Conservation (phyloP, 1,140 invertebrate genomes). For the Saccostrea echinata region DNA sequence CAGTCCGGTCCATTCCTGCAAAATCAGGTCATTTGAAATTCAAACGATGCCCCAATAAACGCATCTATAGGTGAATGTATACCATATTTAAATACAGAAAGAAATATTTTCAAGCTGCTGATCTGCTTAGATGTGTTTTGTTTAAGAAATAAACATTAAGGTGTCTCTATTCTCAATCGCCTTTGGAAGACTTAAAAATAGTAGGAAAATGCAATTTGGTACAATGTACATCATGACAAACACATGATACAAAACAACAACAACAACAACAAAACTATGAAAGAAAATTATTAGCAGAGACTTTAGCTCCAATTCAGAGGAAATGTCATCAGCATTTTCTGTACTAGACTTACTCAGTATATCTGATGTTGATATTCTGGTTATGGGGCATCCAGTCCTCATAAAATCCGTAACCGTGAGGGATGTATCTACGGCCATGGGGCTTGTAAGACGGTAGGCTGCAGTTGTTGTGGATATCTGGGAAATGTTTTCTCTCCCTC, state of each 20-base stretch:
- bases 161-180: no score
- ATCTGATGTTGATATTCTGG: slow-evolving; percentile 65
- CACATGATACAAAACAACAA: no score
- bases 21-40: slow-evolving; percentile 22
- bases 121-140: neutral
- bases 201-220: no score
- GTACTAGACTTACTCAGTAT: slow-evolving; percentile 69
- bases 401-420: slow-evolving; percentile 71
- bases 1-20: slow-evolving; percentile 73
- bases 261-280: no score
- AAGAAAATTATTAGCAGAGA: no score
- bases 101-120: no score
- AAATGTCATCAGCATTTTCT: neutral
- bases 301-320: no score
- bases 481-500: slow-evolving; percentile 71
- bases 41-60: no score
- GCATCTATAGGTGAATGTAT: no score
- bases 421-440: slow-evolving; percentile 69
- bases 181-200: no score
- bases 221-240: no score
- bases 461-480: slow-evolving; percentile 63
- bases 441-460: slow-evolving; percentile 56
- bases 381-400: slow-evolving; percentile 73
- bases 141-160: neutral
- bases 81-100: no score